Evolutionary conservation across 2,113 vertebrate species (phyloP).

Genomic region (Embiotoca jacksoni): DNA sequence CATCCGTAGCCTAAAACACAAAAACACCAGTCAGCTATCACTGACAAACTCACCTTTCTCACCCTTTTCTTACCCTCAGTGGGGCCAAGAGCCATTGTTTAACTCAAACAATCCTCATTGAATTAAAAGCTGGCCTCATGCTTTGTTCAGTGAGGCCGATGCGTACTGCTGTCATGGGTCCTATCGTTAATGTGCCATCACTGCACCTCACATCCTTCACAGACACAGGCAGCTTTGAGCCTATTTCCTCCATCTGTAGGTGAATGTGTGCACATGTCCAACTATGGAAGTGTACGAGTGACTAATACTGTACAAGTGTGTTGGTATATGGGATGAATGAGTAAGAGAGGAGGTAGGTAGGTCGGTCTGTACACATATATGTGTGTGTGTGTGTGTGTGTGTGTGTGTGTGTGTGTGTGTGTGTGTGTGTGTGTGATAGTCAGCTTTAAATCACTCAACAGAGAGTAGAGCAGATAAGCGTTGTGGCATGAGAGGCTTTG

Average conservation of each 20-base stretch:
- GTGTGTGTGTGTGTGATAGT: constrained; percentile 1
- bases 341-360: constrained; percentile 22
- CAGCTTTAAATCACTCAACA: constrained; percentile 56
- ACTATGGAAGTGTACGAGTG: constrained; percentile 39
- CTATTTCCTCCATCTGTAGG: constrained; percentile 82
- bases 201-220: constrained; percentile 84
- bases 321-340: constrained; percentile 37
- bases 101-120: constrained; percentile 83
- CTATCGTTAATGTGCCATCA: constrained; percentile 86
- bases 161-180: constrained; percentile 80
- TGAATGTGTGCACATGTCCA: constrained; percentile 44
- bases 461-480: constrained; percentile 19
- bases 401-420: constrained; percentile 15
- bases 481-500: constrained; percentile 21
- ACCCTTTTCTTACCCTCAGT: constrained; percentile 76
- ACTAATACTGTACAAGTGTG: constrained; percentile 13
- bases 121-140: constrained; percentile 72
- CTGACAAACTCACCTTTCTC: constrained; percentile 79
- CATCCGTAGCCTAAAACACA: constrained; percentile 63
- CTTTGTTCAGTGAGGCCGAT: constrained; percentile 72
- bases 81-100: constrained; percentile 79
- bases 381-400: no score
- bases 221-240: constrained; percentile 78
- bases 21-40: constrained; percentile 60
- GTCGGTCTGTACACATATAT: constrained; percentile 5